Base-by-base conservation (phyloP, 2,797 vertebrate genomes). In the Rhabdomys pumilio region DNA sequence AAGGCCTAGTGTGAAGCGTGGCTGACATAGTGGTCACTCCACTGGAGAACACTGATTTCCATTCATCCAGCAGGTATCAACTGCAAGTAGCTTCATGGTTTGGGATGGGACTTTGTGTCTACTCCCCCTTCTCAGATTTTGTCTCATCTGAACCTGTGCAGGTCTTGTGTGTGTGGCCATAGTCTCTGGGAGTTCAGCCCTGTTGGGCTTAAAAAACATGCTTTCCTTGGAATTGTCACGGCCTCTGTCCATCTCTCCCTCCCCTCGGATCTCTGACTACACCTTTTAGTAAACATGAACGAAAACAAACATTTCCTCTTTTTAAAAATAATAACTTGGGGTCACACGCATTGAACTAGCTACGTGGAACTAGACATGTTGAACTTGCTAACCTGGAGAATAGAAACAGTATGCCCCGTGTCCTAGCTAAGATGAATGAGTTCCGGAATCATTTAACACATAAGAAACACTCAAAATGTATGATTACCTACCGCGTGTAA, bases 381-480 rank as follows among this genome's bases (percentile, higher is more conserved):
- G 7, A 59, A 44, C 3, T 93, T 20, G 26, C 26, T 93, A 15
- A 75, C 53, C 77, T 80, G 11, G 34, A 85, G 69, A 86, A 55
- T 14, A 77, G n/a, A 93, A 17, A 57, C 24, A 83, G 31, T 13
- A 72, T 72, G 34, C 12, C 26, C 47, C 72, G 3, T 44, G 0
- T 65, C 61, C 82, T 69, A 6, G 31, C 55, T 88, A 89, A 69
- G 72, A 90, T 82, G 85, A 44, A n/a, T 55, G n/a, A 91, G 31
- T 55, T 10, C 89, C 29, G n/a, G 57, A 93, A 94, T 61, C 31
- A 75, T 17, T 93, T 90, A 75, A 31, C 61, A 86, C 53, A 24
- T 11, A 85, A 29, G 90, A 88, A 61, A 69, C 47, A 31, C 29
- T 81, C 38, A 29, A 90, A 80, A 91, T 34, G 7, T 67, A 44